Base-by-base conservation (phyloP, 1,140 invertebrate genomes). In the Phymorhynchus buccinoides region DNA sequence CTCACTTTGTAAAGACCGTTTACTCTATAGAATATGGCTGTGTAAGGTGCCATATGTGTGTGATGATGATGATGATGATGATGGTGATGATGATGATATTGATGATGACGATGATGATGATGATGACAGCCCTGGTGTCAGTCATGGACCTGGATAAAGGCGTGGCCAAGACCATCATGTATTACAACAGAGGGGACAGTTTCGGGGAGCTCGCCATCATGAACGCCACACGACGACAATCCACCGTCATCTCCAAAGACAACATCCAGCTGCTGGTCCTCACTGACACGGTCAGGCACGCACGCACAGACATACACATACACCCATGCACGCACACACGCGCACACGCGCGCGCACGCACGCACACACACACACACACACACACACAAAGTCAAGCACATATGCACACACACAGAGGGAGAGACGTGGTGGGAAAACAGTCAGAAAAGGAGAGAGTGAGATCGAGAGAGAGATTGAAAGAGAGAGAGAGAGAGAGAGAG, bases 201-300 rank as follows among this genome's bases (percentile, higher is more conserved):
- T 92, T 92, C 84, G 91, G 91, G 2, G 91, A 92, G 35, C 84
- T 89, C 22, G 90, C 89, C 83, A 91, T 92, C 27, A 89, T 92
- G 75, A 90, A 89, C 27, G 82, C 86, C 71, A 77, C 88, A 27
- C 71, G 87, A 22, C 87, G 91, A 16, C 87, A 89, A 52, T 88
- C 90, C 48, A 90, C 91, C 14, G 88, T 90, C 30, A 91, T 92
- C 73, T 91, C 91, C 16, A 84, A 91, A 73, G 91, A 90, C 62
- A 85, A 84, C 81, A 87, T 92, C 27, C 91, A 92, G 85, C 88
- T 92, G 3, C 86, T 92, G 3, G 88, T 88, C 30, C 89, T 92
- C 85, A 88, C 86, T 0, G 89, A 91, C 62, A 84, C 87, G 68
- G 91, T 91, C 3, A 32, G 68, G 7, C 62, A 52, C n/a, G n/a